Evolutionary conservation across 2,113 vertebrate species (phyloP), one percentile per base, ranked within the genome.

Genomic region (Pygoscelis antarcticus): DNA sequence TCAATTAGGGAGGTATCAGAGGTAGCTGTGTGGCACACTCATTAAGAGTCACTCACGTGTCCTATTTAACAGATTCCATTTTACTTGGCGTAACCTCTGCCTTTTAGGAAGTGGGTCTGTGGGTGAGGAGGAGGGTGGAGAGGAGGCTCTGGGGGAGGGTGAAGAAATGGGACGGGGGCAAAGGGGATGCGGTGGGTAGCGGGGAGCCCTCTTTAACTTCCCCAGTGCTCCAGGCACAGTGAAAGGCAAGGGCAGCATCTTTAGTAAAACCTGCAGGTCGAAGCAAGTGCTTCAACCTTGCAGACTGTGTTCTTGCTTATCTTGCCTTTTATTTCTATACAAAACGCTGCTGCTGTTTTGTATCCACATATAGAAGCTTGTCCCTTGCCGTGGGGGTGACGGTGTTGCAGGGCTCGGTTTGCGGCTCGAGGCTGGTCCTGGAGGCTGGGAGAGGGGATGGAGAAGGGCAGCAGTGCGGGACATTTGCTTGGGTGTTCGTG

Each of bases 181-280:
- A 25, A 61, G 44, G 30, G 51, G 69, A 13, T 4, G 7, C 12
- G 2, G 42, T 4, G 30, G 49, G 32, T 5, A 7, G 47, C 30
- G 25, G 25, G 20, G 30, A 32, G 42, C 34, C 27, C 3, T 34
- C 22, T 42, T 42, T 30, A 26, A 95, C 51, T 94, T 96, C 61
- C 78, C 81, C 20, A 1, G 0, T 2, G 54, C 44, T 34, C n/a
- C 9, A 13, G n/a, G 16, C 52, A 0, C 8, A 0, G 26, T 3
- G 21, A 60, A 44, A 83, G 34, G 68, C 52, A n/a, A 42, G 22
- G 11, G 2, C 92, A 14, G 66, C 51, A 1, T 15, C 65, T 44
- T 69, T 6, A 7, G 27, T 2, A 25, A 21, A 55, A 15, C 26
- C 72, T 55, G 52, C 29, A 25, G 68, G 13, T 81, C 49, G 42